These are phyloP conservation scores for Agapostemon virescens DNA, from an alignment of 2,888 invertebrate species.

Conservation along the genomic window DNA sequence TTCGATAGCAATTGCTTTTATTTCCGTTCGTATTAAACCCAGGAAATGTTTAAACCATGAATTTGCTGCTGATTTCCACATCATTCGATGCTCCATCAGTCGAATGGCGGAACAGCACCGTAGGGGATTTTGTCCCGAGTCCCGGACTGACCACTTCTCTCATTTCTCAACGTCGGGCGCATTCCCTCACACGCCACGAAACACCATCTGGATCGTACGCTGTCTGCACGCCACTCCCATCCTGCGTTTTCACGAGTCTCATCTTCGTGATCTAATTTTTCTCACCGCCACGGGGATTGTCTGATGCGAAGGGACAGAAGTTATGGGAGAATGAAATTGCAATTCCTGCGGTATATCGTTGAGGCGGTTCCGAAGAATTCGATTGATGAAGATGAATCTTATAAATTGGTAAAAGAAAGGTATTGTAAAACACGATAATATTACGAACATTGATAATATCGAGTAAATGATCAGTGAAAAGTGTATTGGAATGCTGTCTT, in stretches of 20 bases:
- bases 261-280: slow-evolving; percentile 23
- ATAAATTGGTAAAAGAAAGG: slow-evolving; percentile 4
- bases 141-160: slow-evolving; percentile 58
- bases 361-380: neutral
- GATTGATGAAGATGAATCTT: neutral
- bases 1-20: slow-evolving; percentile 35
- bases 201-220: neutral
- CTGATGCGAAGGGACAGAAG: neutral
- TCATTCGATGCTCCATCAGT: slow-evolving; percentile 51
- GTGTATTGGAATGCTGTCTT: too few species aligned
- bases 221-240: slow-evolving; percentile 2
- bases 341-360: slow-evolving; percentile 9
- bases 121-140: slow-evolving; percentile 41
- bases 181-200: slow-evolving; percentile 32
- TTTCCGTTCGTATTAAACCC: slow-evolving; percentile 62
- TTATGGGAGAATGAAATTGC: slow-evolving; percentile 14
- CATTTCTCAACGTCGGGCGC: slow-evolving; percentile 56
- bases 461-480: too few species aligned
- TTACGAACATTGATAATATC: neutral
- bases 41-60: slow-evolving; percentile 68
- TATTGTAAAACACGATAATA: neutral
- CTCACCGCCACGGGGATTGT: slow-evolving; percentile 9
- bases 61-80: slow-evolving; percentile 50
- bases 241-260: slow-evolving; percentile 22
- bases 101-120: slow-evolving; percentile 22